Base-by-base conservation (phyloP, 2,888 invertebrate species). In the Callinectes sapidus region DNA sequence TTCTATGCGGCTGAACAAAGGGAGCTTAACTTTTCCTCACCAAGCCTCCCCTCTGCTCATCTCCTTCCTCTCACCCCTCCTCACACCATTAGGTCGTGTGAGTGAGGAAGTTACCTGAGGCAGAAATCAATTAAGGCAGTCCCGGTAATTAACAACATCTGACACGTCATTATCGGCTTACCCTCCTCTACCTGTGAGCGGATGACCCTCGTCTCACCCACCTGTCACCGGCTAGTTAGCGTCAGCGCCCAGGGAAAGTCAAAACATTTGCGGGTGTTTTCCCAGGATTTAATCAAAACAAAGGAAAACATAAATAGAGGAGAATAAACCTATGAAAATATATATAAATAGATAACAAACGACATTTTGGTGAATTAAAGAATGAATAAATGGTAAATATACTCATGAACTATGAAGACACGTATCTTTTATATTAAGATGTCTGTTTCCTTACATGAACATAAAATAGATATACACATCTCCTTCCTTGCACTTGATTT, bases 121-220 rank as follows among this genome's bases (percentile, higher is more conserved):
- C 89, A 71, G 89, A 42, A 89, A 89, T 89, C 89, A 89, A 89
- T 89, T 89, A 89, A 42, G 77, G 66, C 42, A 42, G 89, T 42
- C 42, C 77, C 32, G 39, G 89, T 89, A 89, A 89, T 89, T 89
- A 89, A 89, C 42, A 77, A 55, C 77, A 77, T 89, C 77, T 89
- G 89, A 66, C 14, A 55, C 28, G 42, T 77, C 89, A 89, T 89
- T 89, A 89, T 89, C 71, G 89, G 89, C 39, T 77, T 77, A 71
- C n/a, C 71, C 77, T 42, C 77, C 71, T 89, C 42, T 89, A 77
- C 77, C 81, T 81, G 81, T 35, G 81, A 81, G 81, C 81, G 35
- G 81, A 81, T 81, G 81, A 35, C 35, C 81, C 81, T 81, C 81
- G 35, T 32, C 81, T 35, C 81, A 35, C 81, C 32, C 81, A 81